Percentiles rank a stretch among this genome's conserved stretches.
phyloP scores from a whole-genome alignment of 30 jellyfish, hydroid and myxozoan genomes.

The Clytia hemisphaerica region DNA sequence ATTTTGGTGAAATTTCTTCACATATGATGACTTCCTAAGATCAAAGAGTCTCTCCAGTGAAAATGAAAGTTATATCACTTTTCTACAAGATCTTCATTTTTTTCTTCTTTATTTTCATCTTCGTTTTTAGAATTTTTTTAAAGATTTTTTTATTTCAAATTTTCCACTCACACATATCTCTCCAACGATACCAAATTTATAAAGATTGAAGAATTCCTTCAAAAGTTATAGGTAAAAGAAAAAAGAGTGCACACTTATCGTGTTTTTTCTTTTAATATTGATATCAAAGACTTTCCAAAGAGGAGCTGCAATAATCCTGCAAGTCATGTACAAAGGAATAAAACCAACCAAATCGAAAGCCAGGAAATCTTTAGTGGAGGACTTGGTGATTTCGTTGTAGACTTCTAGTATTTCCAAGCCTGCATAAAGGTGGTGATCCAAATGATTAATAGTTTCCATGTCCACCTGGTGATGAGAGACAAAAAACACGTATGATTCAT shows the following conservation, averaged over 20 bases:
- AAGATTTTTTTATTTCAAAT: too few relatives aligned
- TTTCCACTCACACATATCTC: too few relatives aligned
- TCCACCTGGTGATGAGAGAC: constrained; percentile 41
- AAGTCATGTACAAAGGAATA: neutral
- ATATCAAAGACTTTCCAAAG: neutral
- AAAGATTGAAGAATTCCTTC: too few relatives aligned
- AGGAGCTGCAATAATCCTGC: neutral
- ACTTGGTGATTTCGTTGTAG: constrained; percentile 59
- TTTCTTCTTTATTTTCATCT: too few relatives aligned
- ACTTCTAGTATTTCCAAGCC: constrained; percentile 81
- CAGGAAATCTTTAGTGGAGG: constrained; percentile 52
- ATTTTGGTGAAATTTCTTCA: too few relatives aligned
- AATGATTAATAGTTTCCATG: constrained; percentile 34
- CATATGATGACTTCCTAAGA: too few relatives aligned
- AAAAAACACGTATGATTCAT: neutral
- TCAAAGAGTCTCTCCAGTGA: too few relatives aligned
- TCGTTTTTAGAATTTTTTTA: too few relatives aligned
- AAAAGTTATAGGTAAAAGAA: too few relatives aligned
- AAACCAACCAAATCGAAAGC: constrained; percentile 54
- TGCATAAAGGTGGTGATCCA: constrained; percentile 70
- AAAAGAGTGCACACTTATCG: neutral
- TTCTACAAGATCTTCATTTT: too few relatives aligned
- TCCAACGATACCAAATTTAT: too few relatives aligned
- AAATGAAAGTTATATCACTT: too few relatives aligned
- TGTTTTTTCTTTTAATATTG: neutral